phyloP scores from a whole-genome alignment of 2,888 invertebrate genomes.

The Leptodirus hochenwartii region DNA sequence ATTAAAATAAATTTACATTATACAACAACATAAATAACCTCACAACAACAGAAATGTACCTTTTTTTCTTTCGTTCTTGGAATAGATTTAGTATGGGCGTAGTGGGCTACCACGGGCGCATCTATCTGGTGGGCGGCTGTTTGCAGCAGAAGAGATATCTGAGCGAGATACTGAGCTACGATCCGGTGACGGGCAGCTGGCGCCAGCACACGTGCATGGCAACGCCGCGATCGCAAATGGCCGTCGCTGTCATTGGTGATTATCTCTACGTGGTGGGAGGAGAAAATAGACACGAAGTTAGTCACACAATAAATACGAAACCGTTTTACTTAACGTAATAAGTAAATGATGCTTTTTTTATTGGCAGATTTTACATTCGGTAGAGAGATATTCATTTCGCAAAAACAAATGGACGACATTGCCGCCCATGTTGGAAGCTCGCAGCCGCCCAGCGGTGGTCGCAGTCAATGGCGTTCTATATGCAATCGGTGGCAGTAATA shows the following conservation, averaged over 20 bases:
- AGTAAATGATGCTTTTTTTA: too few relatives aligned
- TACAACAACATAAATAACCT: too few relatives aligned
- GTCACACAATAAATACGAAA: too few relatives aligned
- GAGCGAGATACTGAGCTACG: constrained; percentile 61
- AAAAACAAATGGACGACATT: constrained; percentile 68
- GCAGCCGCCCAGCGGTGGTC: constrained; percentile 72
- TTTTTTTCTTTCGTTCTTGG: too few relatives aligned
- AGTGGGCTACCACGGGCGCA: constrained; percentile 61
- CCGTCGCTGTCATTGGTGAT: constrained; percentile 68
- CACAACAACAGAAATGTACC: too few relatives aligned
- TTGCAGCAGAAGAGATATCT: constrained; percentile 63
- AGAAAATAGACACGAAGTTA: constrained; percentile 66
- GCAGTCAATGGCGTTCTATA: constrained; percentile 67
- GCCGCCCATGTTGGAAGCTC: constrained; percentile 50
- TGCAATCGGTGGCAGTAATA: constrained; percentile 73
- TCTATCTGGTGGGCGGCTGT: constrained; percentile 85
- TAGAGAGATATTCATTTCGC: constrained; percentile 67
- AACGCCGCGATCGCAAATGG: constrained; percentile 73
- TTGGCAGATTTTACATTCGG: constrained; percentile 60
- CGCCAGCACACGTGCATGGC: constrained; percentile 56
- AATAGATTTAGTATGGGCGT: constrained; percentile 88
- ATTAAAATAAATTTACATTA: too few relatives aligned
- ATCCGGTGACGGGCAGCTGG: constrained; percentile 70
- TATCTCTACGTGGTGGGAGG: constrained; percentile 80
- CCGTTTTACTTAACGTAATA: too few relatives aligned